Evolutionary conservation across 1,140 invertebrate species (phyloP).

Genomic region (Dinoponera quadriceps): DNA sequence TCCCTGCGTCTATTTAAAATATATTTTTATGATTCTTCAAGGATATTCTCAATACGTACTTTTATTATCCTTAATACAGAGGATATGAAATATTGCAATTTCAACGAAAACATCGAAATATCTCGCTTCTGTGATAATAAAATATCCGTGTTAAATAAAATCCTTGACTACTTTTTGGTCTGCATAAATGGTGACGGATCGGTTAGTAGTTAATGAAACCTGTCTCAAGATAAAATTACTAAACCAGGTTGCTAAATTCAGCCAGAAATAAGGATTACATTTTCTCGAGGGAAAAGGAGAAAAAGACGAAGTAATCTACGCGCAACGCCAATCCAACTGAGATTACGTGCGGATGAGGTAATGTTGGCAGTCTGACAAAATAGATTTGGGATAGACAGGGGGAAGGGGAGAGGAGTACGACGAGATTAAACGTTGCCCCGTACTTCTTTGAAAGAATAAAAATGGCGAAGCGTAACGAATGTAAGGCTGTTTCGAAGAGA

Average conservation of each 20-base stretch:
- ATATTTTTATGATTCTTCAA: no score
- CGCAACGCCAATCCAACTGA: neutral
- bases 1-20: no score
- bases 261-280: neutral
- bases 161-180: neutral
- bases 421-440: constrained; percentile 45
- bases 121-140: neutral
- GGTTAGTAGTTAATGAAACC: neutral
- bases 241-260: constrained; percentile 3
- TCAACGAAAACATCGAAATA: neutral
- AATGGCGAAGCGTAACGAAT: constrained; percentile 37
- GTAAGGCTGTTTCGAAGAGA: constrained; percentile 41
- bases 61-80: neutral
- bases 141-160: neutral
- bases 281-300: neutral
- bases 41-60: neutral
- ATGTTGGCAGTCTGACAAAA: constrained; percentile 8
- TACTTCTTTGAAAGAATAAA: neutral
- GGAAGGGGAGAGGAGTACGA: neutral
- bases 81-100: neutral
- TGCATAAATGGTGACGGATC: neutral
- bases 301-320: neutral
- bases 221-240: neutral
- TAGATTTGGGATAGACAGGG: constrained; percentile 18
- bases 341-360: neutral